Percentiles rank a stretch among this genome's conserved stretches.
Evolutionary conservation across 1,140 invertebrate genomes (phyloP).

Genomic region (Grapholita molesta): DNA sequence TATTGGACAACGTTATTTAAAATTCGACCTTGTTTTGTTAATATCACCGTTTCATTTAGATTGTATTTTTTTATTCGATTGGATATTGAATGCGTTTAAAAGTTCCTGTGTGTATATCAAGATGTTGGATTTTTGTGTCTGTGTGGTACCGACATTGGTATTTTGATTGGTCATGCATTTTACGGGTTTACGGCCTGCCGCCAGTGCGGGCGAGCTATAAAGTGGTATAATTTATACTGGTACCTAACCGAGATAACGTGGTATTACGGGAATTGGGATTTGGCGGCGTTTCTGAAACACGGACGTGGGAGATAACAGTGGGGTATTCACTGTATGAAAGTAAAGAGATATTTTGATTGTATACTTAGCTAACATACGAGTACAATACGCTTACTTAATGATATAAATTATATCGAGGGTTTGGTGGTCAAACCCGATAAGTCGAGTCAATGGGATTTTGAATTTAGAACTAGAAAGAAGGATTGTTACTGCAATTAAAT

Average conservation of each 20-base stretch:
- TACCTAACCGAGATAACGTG: constrained; percentile 18
- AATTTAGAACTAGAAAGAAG: no score
- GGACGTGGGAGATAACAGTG: neutral
- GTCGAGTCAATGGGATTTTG: no score
- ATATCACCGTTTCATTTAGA: neutral
- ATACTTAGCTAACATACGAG: no score
- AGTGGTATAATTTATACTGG: constrained; percentile 63
- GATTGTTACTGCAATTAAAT: no score
- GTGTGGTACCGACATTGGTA: constrained; percentile 69
- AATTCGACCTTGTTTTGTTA: neutral
- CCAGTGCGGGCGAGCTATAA: constrained; percentile 63
- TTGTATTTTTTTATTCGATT: neutral
- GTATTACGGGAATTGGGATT: constrained; percentile 3
- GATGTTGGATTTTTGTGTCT: constrained; percentile 36
- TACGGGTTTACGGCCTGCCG: constrained; percentile 69
- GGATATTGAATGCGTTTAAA: neutral
- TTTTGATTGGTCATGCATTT: constrained; percentile 79
- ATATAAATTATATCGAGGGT: no score
- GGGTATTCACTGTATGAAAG: neutral
- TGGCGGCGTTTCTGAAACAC: neutral
- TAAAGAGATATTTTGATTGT: neutral
- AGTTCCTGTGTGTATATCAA: neutral
- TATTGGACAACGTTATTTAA: neutral
- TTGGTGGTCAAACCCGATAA: no score
- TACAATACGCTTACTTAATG: neutral